Conservation (phyloP, 2,888 invertebrate species). For the Drosophila pseudotalamancana region DNA sequence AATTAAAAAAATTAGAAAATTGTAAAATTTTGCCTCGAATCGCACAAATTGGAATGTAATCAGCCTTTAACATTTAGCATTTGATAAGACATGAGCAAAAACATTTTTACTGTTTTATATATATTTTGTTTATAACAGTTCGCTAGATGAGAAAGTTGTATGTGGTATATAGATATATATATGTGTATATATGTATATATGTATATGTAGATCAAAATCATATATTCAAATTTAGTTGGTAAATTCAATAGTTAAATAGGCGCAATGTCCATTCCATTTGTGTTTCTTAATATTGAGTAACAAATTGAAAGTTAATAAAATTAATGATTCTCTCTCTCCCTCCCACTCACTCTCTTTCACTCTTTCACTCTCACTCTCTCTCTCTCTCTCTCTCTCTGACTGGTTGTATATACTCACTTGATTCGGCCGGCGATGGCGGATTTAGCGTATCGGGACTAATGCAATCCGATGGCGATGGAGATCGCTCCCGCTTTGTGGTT, state of each 20-base stretch:
- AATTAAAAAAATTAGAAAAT: slow-evolving; percentile 5
- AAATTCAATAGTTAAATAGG: slow-evolving; percentile 48
- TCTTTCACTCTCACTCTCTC: not conserved
- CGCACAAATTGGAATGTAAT: slow-evolving; percentile 79
- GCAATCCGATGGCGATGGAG: slow-evolving; percentile 94
- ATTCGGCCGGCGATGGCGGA: slow-evolving; percentile 95
- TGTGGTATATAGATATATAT: slow-evolving; percentile 17
- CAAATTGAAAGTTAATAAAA: slow-evolving; percentile 27
- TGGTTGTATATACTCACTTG: slow-evolving; percentile 88
- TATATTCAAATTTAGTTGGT: slow-evolving; percentile 40
- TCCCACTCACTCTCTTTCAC: not conserved
- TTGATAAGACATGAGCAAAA: slow-evolving; percentile 80
- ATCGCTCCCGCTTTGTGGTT: slow-evolving; percentile 93
- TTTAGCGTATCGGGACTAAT: slow-evolving; percentile 95
- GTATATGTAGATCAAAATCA: slow-evolving; percentile 45
- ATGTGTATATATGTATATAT: slow-evolving; percentile 9
- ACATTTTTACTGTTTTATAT: slow-evolving; percentile 42
- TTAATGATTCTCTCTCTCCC: slow-evolving; percentile 1
- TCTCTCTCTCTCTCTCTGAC: no score
- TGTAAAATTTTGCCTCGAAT: slow-evolving; percentile 41
- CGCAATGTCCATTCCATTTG: slow-evolving; percentile 79
- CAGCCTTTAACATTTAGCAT: slow-evolving; percentile 83
- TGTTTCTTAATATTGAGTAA: slow-evolving; percentile 43
- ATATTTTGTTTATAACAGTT: not conserved
- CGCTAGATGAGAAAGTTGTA: slow-evolving; percentile 51